These are phyloP conservation scores for Psophia crepitans DNA, from an alignment of 2,113 vertebrate genomes.

Conservation along the genomic window DNA sequence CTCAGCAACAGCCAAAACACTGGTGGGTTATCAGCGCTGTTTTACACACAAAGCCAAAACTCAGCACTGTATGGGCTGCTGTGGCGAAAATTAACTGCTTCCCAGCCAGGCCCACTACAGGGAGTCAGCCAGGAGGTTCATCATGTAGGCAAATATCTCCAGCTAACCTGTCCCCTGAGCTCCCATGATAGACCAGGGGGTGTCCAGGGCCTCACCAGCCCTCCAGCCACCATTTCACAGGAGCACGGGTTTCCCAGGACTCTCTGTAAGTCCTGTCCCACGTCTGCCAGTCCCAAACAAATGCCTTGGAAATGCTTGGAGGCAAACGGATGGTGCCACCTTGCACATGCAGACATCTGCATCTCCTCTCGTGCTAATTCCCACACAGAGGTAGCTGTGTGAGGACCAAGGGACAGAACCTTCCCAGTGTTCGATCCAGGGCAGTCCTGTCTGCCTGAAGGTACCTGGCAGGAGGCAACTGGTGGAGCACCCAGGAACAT, in stretches of 20 bases:
- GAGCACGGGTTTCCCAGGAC: too few relatives aligned
- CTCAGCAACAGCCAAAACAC: background rate
- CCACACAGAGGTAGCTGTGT: fast-evolving
- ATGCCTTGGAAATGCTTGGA: background rate
- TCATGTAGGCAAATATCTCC: background rate
- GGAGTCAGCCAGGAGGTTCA: background rate
- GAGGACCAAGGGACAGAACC: background rate
- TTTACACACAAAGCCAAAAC: background rate
- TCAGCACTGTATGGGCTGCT: background rate
- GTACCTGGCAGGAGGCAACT: background rate
- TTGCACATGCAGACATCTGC: fast-evolving
- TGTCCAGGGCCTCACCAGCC: background rate
- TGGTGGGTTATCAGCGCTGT: background rate
- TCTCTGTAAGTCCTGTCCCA: background rate
- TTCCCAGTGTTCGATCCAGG: fast-evolving
- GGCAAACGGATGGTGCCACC: background rate
- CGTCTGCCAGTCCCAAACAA: background rate
- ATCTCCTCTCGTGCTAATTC: fast-evolving
- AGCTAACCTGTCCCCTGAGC: background rate
- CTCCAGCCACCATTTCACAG: background rate
- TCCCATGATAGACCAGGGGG: fast-evolving
- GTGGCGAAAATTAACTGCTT: background rate
- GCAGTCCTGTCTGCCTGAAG: background rate
- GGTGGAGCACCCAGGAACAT: background rate
- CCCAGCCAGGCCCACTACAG: background rate